Evolutionary conservation across 2,888 invertebrate species (phyloP).

Genomic region (Pheosia gnoma): DNA sequence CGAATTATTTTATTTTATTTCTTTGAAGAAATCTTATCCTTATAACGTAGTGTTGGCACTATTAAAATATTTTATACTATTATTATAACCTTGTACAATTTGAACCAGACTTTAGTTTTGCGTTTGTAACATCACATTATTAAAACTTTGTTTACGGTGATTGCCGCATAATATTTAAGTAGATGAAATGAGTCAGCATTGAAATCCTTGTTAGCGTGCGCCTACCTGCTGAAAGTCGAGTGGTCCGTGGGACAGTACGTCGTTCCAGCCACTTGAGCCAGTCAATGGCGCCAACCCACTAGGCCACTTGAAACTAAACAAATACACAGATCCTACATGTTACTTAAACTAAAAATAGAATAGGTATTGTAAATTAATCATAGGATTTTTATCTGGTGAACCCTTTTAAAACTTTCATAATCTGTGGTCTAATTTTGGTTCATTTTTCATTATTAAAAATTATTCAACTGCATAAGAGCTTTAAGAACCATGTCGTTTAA

Average conservation of each 20-base stretch:
- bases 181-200: neutral
- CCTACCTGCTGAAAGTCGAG: constrained; percentile 44
- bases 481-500: too few species aligned
- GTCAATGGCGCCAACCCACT: constrained; percentile 31
- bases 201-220: constrained; percentile 17
- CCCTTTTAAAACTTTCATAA: constrained; percentile 4
- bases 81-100: too few species aligned
- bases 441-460: neutral
- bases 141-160: too few species aligned
- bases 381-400: neutral
- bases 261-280: constrained; percentile 31
- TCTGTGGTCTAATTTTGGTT: neutral
- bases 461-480: too few species aligned
- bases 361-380: constrained; percentile 4
- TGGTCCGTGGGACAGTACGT: constrained; percentile 31
- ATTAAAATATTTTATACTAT: too few species aligned
- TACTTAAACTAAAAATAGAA: constrained; percentile 6
- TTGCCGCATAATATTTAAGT: neutral
- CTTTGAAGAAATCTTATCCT: too few species aligned
- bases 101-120: too few species aligned
- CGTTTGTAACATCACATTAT: too few species aligned
- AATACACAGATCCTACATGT: neutral
- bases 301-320: constrained; percentile 4
- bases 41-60: too few species aligned
- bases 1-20: too few species aligned